These are phyloP conservation scores for Megastigmus dorsalis DNA, from an alignment of 2,888 invertebrate genomes.

Conservation along the genomic window DNA sequence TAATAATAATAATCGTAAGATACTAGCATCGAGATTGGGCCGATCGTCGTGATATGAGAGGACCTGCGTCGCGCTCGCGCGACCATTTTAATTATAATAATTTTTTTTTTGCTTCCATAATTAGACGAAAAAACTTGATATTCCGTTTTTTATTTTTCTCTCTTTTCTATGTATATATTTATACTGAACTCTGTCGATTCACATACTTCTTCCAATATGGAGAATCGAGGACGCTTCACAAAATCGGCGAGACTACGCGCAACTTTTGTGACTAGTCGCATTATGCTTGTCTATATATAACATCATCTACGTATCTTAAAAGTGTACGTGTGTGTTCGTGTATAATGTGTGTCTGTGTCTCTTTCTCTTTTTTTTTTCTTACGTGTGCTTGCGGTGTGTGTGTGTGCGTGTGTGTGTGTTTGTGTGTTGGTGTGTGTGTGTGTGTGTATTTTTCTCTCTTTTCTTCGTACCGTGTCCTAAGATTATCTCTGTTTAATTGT, in stretches of 20 bases:
- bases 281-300: slow-evolving; percentile 46
- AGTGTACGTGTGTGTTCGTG: slow-evolving; percentile 16
- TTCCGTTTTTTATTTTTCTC: slow-evolving; percentile 52
- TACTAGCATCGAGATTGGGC: slow-evolving; percentile 62
- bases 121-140: slow-evolving; percentile 54
- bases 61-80: slow-evolving; percentile 54
- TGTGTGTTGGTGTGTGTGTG: slow-evolving; percentile 22
- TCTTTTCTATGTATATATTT: slow-evolving; percentile 33
- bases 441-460: slow-evolving; percentile 1
- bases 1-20: slow-evolving; percentile 67
- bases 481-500: slow-evolving; percentile 3
- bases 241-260: slow-evolving; percentile 55
- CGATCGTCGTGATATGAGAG: slow-evolving; percentile 57
- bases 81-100: slow-evolving; percentile 55
- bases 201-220: slow-evolving; percentile 49
- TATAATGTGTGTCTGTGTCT: slow-evolving; percentile 23
- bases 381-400: slow-evolving; percentile 19
- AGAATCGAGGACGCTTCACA: slow-evolving; percentile 55
- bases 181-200: slow-evolving; percentile 47
- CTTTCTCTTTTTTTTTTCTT: slow-evolving; percentile 31
- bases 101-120: slow-evolving; percentile 53
- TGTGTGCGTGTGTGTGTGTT: slow-evolving; percentile 28
- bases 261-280: slow-evolving; percentile 56
- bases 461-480: slow-evolving; percentile 42
- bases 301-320: slow-evolving; percentile 44